Evolutionary conservation across 2,888 invertebrate species (phyloP).

Genomic region (Chrysomela aeneicollis): DNA sequence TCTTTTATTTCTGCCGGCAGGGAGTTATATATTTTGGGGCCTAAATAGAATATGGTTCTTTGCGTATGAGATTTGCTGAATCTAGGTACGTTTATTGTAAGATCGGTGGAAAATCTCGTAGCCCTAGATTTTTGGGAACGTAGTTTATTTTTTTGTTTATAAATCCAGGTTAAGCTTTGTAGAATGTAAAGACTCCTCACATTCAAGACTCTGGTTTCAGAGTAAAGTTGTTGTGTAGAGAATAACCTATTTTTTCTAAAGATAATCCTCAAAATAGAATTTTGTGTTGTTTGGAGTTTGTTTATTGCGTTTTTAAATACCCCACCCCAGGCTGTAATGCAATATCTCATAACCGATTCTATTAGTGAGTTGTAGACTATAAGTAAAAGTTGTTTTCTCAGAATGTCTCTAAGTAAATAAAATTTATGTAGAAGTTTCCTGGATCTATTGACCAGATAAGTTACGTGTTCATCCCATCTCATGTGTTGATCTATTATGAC

Average conservation of each 20-base stretch:
- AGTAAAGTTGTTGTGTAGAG: neutral
- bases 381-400: neutral
- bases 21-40: slow-evolving; percentile 1
- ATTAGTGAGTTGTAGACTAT: neutral
- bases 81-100: neutral
- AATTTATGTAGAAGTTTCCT: neutral
- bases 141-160: neutral
- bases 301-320: neutral
- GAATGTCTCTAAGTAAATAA: neutral
- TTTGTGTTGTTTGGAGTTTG: slow-evolving; percentile 2
- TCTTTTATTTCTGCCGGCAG: too few species aligned
- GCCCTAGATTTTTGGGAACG: neutral
- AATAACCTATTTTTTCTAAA: neutral
- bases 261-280: neutral
- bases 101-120: neutral
- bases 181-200: slow-evolving; percentile 1
- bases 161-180: neutral
- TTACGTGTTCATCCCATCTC: neutral
- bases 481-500: neutral
- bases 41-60: neutral
- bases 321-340: neutral
- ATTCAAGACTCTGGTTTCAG: neutral
- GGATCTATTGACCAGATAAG: neutral
- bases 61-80: neutral
- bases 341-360: neutral